These are phyloP conservation scores for Xestia xanthographa DNA, from an alignment of 2,888 invertebrate genomes.

Conservation along the genomic window DNA sequence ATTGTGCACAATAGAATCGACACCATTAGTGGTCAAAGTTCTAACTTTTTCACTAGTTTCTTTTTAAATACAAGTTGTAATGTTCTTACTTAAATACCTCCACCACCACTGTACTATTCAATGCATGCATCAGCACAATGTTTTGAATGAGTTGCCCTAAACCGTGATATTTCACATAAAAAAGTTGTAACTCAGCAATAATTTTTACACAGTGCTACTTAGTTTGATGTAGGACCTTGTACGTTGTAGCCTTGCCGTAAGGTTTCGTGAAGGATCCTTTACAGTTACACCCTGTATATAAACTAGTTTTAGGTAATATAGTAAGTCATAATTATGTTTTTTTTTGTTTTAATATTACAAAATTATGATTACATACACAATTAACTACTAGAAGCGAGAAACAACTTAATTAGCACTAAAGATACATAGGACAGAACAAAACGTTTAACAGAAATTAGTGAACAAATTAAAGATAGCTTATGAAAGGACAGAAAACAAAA, in stretches of 20 bases:
- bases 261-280: neutral
- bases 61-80: neutral
- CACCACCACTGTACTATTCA: neutral
- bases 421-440: no score
- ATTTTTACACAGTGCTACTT: neutral
- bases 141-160: neutral
- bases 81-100: no score
- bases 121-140: neutral
- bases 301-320: neutral
- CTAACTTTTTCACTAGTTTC: neutral
- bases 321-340: neutral
- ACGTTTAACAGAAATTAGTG: no score
- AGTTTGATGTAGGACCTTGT: no score
- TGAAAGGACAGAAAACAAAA: no score
- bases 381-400: no score
- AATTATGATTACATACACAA: no score
- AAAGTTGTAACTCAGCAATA: neutral
- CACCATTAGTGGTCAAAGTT: neutral
- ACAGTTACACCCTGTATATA: neutral
- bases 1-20: no score
- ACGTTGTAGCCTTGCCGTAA: neutral
- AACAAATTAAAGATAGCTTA: no score
- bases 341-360: no score
- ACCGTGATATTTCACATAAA: neutral
- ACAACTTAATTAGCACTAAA: no score